Evolutionary conservation across 2,888 invertebrate genomes (phyloP), one percentile per base, ranked within the genome.

Genomic region (Lymantria dispar): DNA sequence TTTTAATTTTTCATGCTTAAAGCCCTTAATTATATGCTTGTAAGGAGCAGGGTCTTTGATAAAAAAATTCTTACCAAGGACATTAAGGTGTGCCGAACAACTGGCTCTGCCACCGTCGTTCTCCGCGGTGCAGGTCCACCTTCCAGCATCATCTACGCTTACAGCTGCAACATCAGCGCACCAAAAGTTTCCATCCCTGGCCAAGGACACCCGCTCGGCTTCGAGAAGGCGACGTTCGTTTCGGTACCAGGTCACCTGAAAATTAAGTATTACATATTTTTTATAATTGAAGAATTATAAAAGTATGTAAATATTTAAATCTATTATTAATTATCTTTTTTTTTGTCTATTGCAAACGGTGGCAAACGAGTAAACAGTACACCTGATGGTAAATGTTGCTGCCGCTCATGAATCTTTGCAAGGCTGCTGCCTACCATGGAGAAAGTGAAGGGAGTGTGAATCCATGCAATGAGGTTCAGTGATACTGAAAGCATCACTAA

Each of bases 131-230:
- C 97, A 96, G 48, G 95, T 96, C 97, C 97, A 97, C 54, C 95
- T 93, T 14, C 97, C 97, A 36, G 95, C 95, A 78, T 97, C 97
- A 67, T 96, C 95, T 31, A 96, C 93, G 56, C 94, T 94, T 13
- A 97, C 95, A 0, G 96, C 95, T 0, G 95, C 95, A 15, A 97
- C 94, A 78, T 97, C 97, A 14, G 97, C 93, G 78, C 96, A 97
- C 86, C 95, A 95, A 85, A 97, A 97, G 76, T 94, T 94, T n/a
- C 96, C 97, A 74, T 97, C 97, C 65, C 96, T 94, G 13, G 95
- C 94, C 71, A 96, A 92, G 43, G 94, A 93, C 64, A 96, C 95
- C 66, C 96, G 93, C 79, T 96, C 95, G 56, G 94, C 95, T 72
- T 95, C 94, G 75, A 93, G 92, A 60, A 98, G 91, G 46, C 94